Base-by-base conservation (phyloP, 2,888 invertebrate species). In the Eupeodes luniger region DNA sequence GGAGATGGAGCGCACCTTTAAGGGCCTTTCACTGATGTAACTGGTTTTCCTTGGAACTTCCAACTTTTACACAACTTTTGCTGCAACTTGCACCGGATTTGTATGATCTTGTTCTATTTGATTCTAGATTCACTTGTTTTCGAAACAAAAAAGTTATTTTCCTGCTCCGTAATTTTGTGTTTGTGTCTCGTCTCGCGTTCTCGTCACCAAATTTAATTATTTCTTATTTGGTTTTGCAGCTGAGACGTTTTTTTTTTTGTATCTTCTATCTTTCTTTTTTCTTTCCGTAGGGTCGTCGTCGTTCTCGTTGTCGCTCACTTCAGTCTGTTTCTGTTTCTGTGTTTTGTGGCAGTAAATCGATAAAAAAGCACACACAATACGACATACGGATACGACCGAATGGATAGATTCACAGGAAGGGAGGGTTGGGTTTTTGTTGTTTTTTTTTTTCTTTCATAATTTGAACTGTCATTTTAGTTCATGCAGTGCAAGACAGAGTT, bases 21-120 rank as follows among this genome's bases (percentile, higher is more conserved):
- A 77, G 70, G 76, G 66, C 87, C 84, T 87, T 87, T 87, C 87
- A 87, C 87, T 87, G 86, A 79, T 83, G 87, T 84, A 84, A 83
- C 79, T 84, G 67, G 77, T 87, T 76, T 34, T 76, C 79, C 83
- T 83, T 87, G 75, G 62, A 61, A 64, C 66, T 66, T 76, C 12
- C 19, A 69, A 64, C 59, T 79, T 64, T 55, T 7, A 55, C 57
- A 34, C 62, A 53, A 47, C 81, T 59, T 77, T 66, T 47, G 80
- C 83, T 49, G 51, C 62, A 53, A 47, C 81, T 59, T 81, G 70
- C 53, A 83, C 83, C 53, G 51, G 11, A 81, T 67, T 74, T 57
- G 49, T 7, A 9, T 44, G 27, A 27, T 27, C 0, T 51, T 6
- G 5, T 11, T 70, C 55, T 14, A 69, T 7, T n/a, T 70, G 75